Evolutionary conservation across 2,113 vertebrate species (phyloP).

Genomic region (Xenus cinereus): DNA sequence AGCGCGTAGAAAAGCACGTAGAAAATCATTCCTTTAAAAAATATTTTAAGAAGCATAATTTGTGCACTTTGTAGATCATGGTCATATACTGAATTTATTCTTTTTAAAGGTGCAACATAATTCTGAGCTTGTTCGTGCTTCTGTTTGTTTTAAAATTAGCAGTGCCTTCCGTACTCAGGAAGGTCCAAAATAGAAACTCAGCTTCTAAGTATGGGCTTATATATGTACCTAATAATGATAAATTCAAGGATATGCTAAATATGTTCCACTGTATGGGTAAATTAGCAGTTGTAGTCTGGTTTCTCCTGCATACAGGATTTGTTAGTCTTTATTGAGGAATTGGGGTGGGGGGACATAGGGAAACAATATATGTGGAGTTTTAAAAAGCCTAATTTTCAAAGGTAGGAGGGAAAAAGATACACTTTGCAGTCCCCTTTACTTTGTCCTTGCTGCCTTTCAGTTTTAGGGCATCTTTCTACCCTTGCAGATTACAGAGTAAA

Average conservation of each 20-base stretch:
- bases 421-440: background rate
- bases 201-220: slow-evolving; percentile 7
- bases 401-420: background rate
- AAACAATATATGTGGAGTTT: background rate
- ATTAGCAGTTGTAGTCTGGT: background rate
- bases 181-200: slow-evolving; percentile 3
- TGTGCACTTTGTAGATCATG: background rate
- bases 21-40: background rate
- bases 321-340: background rate
- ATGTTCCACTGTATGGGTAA: background rate
- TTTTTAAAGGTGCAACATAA: background rate
- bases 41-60: background rate
- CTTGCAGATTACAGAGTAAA: background rate
- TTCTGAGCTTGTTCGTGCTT: background rate
- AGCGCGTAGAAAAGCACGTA: background rate
- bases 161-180: background rate
- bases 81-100: background rate
- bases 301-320: background rate
- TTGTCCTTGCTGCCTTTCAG: background rate
- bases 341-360: background rate
- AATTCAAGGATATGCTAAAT: background rate
- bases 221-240: background rate
- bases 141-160: slow-evolving; percentile 28
- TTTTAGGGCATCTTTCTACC: background rate
- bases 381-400: background rate